Conservation (phyloP, 2,797 vertebrate genomes). For the Hybognathus amarus region DNA sequence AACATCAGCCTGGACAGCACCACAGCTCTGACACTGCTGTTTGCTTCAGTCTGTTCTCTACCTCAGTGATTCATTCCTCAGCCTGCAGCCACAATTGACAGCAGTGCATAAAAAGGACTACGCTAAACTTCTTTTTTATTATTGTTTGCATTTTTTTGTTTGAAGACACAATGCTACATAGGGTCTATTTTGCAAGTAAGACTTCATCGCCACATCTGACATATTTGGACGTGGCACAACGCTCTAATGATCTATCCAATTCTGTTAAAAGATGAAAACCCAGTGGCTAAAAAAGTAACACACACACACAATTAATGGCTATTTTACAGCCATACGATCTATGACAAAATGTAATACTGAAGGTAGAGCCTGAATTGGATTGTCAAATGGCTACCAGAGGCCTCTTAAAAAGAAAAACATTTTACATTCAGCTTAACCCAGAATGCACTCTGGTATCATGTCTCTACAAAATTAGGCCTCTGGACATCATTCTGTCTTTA, state of each 20-base stretch:
- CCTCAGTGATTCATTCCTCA: constrained; percentile 48
- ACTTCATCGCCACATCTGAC: not conserved
- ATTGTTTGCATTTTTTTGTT: not conserved
- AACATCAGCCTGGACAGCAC: constrained; percentile 42
- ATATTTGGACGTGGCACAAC: not conserved
- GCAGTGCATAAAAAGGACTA: not conserved
- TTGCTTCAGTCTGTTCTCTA: constrained; percentile 46
- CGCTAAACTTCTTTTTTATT: not conserved
- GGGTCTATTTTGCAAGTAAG: not conserved
- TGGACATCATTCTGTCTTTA: not conserved
- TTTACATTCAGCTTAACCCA: constrained; percentile 15
- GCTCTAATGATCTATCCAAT: not conserved
- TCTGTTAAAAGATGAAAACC: constrained; percentile 5
- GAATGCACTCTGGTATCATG: not conserved
- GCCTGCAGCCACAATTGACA: constrained; percentile 42
- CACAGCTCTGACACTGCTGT: constrained; percentile 36
- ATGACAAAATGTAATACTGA: constrained; percentile 37
- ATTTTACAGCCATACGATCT: constrained; percentile 30
- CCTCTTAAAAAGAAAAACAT: constrained; percentile 16
- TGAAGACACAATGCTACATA: not conserved
- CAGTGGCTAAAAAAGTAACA: constrained; percentile 41
- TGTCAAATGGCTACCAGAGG: constrained; percentile 32
- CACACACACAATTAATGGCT: constrained; percentile 57
- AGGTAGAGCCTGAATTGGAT: constrained; percentile 6
- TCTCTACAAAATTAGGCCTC: not conserved